Evolutionary conservation across 2,797 vertebrate genomes (phyloP).

Genomic region (Liparis tanakae): DNA sequence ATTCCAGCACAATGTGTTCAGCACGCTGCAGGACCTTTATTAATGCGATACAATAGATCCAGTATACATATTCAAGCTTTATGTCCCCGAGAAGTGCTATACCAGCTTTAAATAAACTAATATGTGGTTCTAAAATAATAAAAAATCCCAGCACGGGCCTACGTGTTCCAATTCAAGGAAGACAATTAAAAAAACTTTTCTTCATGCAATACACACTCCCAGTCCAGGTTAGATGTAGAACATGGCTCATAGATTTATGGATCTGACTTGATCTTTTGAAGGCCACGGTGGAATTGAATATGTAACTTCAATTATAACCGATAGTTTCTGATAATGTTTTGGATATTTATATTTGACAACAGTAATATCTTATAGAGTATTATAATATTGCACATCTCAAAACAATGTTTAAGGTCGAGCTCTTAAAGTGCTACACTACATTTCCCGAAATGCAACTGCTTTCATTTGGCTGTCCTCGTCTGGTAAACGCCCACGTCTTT

Average conservation of each 20-base stretch:
- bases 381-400: no score
- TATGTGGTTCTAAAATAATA: neutral
- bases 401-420: neutral
- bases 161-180: slow-evolving; percentile 1
- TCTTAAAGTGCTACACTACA: neutral
- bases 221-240: neutral
- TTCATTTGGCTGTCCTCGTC: neutral
- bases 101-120: slow-evolving; percentile 34
- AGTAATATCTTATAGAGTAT: neutral
- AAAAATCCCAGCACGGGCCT: neutral
- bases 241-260: neutral
- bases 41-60: slow-evolving; percentile 23
- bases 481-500: neutral
- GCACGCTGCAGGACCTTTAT: slow-evolving; percentile 28
- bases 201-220: neutral
- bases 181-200: neutral
- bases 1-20: slow-evolving; percentile 32
- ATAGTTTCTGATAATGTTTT: neutral
- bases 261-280: neutral
- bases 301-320: neutral
- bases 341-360: neutral
- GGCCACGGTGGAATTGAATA: neutral
- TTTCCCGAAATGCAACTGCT: slow-evolving; percentile 1
- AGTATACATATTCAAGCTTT: slow-evolving; percentile 29
- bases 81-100: neutral